Evolutionary conservation across 2,113 vertebrate species (phyloP).

Genomic region (Gadus chalcogrammus): DNA sequence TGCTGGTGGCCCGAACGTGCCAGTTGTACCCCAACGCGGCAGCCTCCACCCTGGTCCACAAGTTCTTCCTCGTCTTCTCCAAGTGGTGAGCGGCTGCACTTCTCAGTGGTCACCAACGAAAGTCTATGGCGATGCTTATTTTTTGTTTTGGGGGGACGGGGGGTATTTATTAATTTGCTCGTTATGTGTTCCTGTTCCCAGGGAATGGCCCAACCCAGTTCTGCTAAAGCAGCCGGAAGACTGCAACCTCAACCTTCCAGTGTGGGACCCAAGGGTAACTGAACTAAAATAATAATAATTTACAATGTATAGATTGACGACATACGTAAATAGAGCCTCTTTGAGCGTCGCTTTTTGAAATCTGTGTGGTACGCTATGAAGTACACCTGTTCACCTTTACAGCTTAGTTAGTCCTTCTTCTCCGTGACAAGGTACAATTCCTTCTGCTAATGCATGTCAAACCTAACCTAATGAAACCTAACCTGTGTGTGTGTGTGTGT

Average conservation of each 20-base stretch:
- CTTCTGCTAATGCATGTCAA: too few relatives aligned
- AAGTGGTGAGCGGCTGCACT: constrained; percentile 82
- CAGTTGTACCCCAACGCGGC: constrained; percentile 92
- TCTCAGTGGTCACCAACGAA: not conserved
- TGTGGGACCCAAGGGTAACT: constrained; percentile 89
- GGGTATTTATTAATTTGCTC: not conserved
- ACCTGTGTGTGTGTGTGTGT: too few relatives aligned
- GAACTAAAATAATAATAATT: not conserved
- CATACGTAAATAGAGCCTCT: too few relatives aligned
- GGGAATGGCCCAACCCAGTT: constrained; percentile 92
- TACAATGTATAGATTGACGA: too few relatives aligned
- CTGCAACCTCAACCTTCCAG: constrained; percentile 87
- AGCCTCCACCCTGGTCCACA: constrained; percentile 88
- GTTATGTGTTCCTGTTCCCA: constrained; percentile 36
- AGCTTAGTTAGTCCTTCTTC: too few relatives aligned
- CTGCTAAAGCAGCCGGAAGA: constrained; percentile 87
- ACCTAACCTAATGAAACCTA: too few relatives aligned
- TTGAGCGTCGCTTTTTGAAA: too few relatives aligned
- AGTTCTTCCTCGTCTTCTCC: constrained; percentile 93
- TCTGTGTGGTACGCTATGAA: too few relatives aligned
- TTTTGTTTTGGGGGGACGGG: constrained; percentile 39
- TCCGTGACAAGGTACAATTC: too few relatives aligned
- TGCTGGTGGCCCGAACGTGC: constrained; percentile 90
- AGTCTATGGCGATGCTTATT: not conserved
- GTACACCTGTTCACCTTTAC: too few relatives aligned